These are phyloP conservation scores for Stenodema calcarata DNA, from an alignment of 2,888 invertebrate species.

Conservation along the genomic window DNA sequence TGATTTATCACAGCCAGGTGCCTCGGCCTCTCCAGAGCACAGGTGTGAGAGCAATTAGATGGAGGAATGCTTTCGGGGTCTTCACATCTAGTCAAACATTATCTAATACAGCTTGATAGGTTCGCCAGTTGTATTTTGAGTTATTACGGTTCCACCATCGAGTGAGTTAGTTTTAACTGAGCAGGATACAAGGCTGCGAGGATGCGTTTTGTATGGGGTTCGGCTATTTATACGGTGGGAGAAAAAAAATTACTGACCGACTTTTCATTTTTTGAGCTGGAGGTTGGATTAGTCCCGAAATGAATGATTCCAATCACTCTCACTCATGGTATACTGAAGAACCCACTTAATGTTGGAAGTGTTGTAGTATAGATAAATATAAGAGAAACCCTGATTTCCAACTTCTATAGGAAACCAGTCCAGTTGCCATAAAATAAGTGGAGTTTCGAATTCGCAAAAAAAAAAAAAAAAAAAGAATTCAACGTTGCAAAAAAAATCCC, in stretches of 20 bases:
- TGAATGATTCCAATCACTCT: too few species aligned
- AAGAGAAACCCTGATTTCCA: too few species aligned
- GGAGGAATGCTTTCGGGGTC: conserved; percentile 46
- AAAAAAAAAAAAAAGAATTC: too few species aligned
- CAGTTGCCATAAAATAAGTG: too few species aligned
- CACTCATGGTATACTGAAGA: too few species aligned
- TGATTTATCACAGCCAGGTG: conserved; percentile 45
- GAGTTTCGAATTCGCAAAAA: too few species aligned
- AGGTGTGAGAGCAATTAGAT: conserved; percentile 49
- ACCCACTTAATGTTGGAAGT: too few species aligned
- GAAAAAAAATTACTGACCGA: neutral
- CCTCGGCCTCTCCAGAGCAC: conserved; percentile 25
- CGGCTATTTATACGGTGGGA: neutral
- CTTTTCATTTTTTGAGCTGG: neutral
- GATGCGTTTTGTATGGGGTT: neutral
- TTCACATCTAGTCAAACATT: conserved; percentile 44
- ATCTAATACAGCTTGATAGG: conserved; percentile 41
- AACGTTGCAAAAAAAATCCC: too few species aligned
- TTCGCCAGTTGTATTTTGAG: conserved; percentile 36
- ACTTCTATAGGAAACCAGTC: too few species aligned
- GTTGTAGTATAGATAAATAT: too few species aligned
- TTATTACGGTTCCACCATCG: conserved; percentile 8
- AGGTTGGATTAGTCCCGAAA: neutral
- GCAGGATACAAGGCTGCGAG: neutral
- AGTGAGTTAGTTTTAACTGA: neutral